Base-by-base conservation (phyloP, 2,113 vertebrate species). In the Pseudolaguvia tuberculata region DNA sequence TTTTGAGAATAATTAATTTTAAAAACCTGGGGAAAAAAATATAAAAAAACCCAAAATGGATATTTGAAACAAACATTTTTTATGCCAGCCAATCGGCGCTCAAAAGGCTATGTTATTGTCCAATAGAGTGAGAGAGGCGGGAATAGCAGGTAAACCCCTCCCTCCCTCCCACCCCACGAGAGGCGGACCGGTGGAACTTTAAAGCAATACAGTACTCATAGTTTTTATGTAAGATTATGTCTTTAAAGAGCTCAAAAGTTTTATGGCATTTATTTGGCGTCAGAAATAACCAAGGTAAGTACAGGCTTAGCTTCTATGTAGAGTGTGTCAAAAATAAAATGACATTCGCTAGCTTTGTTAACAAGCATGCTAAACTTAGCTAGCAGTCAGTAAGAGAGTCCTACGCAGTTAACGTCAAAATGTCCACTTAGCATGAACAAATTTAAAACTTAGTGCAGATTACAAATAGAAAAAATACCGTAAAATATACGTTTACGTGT, bases 111-210 rank as follows among this genome's bases (percentile, higher is more conserved):
- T 31, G 18, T 7, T 15, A 7, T 42, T 15, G 45, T 7, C 68
- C 68, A 70, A 70, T 70, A 29, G 8, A 56, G 31, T 13, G 13
- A 7, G 42, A 31, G 52, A 56, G 51, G 68, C 51, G 68, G 29
- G 68, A 11, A 29, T 72, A n/a, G 27, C 5, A 1, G 10, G 31
- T 59, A 3, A 13, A 12, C 13, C 4, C 50, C 3, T 0, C 7
- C 13, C 4, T 18, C 1, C 0, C 7, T 20, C 7, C 31, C 18
- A 5, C 50, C 3, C 1, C 7, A 25, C 7, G 8, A 51, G 70
- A 76, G 75, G 79, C 76, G 77, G 62, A 55, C 70, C 76, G 25
- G 17, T 23, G 12, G 55, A 53, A 27, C 58, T 68, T 77, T 76
- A 75, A 79, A 81, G 50, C 72, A 72, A 70, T 72, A 66, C 13